Percentiles rank a stretch among this genome's conserved stretches.
These are phyloP conservation scores for Camponotus floridanus DNA, from an alignment of 1,140 invertebrate species.

Conservation along the genomic window DNA sequence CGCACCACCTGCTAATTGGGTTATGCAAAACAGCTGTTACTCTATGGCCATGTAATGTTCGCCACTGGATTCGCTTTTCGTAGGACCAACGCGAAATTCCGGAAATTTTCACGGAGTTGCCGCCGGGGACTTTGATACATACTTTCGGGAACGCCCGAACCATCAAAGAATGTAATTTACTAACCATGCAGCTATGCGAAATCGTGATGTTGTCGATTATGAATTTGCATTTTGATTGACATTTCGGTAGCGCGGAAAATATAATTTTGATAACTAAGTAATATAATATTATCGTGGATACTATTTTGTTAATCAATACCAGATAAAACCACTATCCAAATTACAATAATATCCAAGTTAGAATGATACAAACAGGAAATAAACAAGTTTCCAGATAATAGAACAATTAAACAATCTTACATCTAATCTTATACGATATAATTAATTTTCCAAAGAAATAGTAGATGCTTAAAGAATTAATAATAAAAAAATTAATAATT, in stretches of 20 bases:
- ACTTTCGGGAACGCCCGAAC: constrained; percentile 36
- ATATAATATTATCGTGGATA: neutral
- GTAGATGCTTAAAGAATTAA: neutral
- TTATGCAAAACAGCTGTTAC: constrained; percentile 78
- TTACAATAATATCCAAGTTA: neutral
- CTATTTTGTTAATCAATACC: neutral
- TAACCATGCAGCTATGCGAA: neutral
- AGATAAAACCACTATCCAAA: neutral
- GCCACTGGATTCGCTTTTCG: constrained; percentile 31
- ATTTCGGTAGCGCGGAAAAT: neutral
- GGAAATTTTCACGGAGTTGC: constrained; percentile 22
- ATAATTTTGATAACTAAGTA: constrained; percentile 10
- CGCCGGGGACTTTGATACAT: constrained; percentile 29
- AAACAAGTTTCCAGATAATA: neutral
- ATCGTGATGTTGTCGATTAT: constrained; percentile 10
- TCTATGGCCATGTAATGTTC: constrained; percentile 27
- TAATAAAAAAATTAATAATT: neutral
- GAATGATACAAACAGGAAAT: neutral
- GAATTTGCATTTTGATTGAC: constrained; percentile 32
- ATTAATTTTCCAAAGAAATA: neutral
- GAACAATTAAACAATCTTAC: neutral
- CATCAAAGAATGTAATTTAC: constrained; percentile 32
- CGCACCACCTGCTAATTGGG: constrained; percentile 71
- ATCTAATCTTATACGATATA: neutral
- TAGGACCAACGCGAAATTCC: constrained; percentile 25